phyloP scores from a whole-genome alignment of 1,140 invertebrate species.

The Pogonomyrmex barbatus region DNA sequence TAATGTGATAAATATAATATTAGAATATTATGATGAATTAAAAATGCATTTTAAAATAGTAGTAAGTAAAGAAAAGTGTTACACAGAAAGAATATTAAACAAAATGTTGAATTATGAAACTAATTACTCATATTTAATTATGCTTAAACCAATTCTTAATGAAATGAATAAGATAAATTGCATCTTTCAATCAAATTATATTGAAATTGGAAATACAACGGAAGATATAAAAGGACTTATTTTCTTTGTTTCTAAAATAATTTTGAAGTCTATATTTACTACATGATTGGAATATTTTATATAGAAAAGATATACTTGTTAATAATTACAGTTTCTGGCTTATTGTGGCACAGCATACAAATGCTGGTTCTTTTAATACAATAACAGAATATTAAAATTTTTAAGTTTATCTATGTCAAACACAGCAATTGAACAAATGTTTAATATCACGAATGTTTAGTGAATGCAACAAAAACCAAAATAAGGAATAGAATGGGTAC shows the following conservation, averaged over 20 bases:
- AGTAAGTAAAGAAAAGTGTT: slow-evolving; percentile 6
- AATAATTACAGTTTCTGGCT: not conserved
- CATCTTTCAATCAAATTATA: not conserved
- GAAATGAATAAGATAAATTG: not conserved
- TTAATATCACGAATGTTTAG: no score
- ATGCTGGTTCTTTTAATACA: not conserved
- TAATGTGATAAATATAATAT: not conserved
- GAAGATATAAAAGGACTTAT: not conserved
- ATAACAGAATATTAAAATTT: slow-evolving; percentile 2
- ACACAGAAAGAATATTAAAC: not conserved
- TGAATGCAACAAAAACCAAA: not conserved
- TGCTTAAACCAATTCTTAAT: not conserved
- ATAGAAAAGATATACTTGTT: not conserved
- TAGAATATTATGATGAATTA: not conserved
- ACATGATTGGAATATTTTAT: not conserved
- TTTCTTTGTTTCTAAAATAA: not conserved
- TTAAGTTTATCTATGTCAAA: not conserved
- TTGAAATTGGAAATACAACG: not conserved
- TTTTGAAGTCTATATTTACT: not conserved
- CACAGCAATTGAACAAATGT: not conserved
- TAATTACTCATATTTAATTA: not conserved
- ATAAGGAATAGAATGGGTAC: not conserved
- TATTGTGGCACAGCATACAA: not conserved
- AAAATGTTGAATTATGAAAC: not conserved
- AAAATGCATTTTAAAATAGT: not conserved